Base-by-base conservation (phyloP, 2,113 vertebrate genomes). In the Terrapene triunguis region DNA sequence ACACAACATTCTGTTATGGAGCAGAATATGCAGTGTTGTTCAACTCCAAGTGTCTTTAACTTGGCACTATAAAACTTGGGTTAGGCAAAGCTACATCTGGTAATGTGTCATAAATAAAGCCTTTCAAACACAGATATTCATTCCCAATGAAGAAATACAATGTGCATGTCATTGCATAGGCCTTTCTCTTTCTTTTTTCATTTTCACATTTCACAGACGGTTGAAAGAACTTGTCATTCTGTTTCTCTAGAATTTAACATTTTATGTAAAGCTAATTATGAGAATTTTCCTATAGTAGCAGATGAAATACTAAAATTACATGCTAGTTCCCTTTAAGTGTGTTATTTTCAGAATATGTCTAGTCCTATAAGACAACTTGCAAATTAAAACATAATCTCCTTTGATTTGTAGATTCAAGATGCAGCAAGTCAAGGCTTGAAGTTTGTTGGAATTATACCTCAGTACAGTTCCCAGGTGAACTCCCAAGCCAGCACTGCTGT, bases 381-480 rank as follows among this genome's bases (percentile, higher is more conserved):
- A 95, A 94, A 96, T 96, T 97, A 97, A 97, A 96, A 97, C 94
- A 57, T 95, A 96, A 96, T 98, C 90, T 96, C 86, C 92, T 95
- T 94, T 96, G 65, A 95, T 95, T 98, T 98, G 97, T 98, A 99
- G 99, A 98, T 99, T 97, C 99, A 99, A 98, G 99, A 99, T 89
- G 99, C 99, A 14, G 99, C 99, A 16, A 99, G 99, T 95, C 99
- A 98, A 94, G 99, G 99, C 82, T 98, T 99, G 97, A 98, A 98
- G 95, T 99, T 99, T 86, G 98, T 99, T n/a, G 99, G 99, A 62
- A 99, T 99, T 76, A 97, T 99, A 89, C 99, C 99, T 96, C 99
- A 99, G 92, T 99, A 99, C 27, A 98, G 95, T 42, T 98, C 97
- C 93, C 93, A 94, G 32, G 96, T 54, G 94, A 94, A 89, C 92